These are phyloP conservation scores for Macropus fuliginosus DNA, from an alignment of 2,797 vertebrate genomes.

Conservation along the genomic window DNA sequence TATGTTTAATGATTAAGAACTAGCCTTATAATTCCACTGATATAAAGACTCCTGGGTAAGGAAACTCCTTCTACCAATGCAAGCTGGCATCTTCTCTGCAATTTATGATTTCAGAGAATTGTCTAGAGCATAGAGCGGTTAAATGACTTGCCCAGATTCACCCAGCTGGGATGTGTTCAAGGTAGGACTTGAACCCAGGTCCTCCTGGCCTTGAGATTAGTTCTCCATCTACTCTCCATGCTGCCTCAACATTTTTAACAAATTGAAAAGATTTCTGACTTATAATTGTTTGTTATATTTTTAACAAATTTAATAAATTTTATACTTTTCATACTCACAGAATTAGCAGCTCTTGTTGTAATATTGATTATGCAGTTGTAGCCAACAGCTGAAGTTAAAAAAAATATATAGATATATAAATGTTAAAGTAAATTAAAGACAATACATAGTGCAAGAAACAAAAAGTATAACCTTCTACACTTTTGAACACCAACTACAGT, in stretches of 20 bases:
- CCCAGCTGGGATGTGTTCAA: background rate
- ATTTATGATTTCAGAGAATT: background rate
- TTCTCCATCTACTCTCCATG: background rate
- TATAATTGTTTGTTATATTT: background rate
- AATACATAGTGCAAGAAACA: conserved; percentile 55
- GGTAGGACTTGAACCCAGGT: background rate
- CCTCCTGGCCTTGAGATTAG: background rate
- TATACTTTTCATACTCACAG: conserved; percentile 88
- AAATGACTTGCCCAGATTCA: background rate
- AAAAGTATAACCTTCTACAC: conserved; percentile 41
- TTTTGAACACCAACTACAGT: conserved; percentile 53
- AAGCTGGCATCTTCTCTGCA: background rate
- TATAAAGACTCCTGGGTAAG: background rate
- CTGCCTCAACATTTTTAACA: background rate
- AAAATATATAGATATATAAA: conserved; percentile 57
- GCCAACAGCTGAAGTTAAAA: conserved; percentile 91
- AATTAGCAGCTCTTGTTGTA: conserved; percentile 97
- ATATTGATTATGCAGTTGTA: conserved; percentile 99
- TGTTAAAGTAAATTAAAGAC: conserved; percentile 17
- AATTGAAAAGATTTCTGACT: background rate
- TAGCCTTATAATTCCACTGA: background rate
- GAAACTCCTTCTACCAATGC: background rate
- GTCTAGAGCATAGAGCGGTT: background rate
- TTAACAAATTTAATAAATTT: conserved; percentile 40
- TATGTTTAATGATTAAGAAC: background rate